Evolutionary conservation across 2,888 invertebrate species (phyloP).

Genomic region (Anagyrus pseudococci): DNA sequence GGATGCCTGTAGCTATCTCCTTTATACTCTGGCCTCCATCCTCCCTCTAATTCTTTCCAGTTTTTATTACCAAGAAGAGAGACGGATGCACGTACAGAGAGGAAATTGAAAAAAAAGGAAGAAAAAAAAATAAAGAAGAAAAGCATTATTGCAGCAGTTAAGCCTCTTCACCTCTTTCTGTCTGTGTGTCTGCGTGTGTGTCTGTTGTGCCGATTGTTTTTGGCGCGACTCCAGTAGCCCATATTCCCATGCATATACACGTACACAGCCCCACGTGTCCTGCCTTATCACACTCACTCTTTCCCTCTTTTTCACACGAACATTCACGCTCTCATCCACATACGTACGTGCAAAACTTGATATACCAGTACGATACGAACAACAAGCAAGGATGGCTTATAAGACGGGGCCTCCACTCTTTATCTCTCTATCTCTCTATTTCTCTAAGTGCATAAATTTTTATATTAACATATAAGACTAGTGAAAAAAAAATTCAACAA

Average conservation of each 20-base stretch:
- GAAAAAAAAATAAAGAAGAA: background rate
- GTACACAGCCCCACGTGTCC: background rate
- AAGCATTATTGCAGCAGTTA: constrained; percentile 26
- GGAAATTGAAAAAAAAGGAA: constrained; percentile 9
- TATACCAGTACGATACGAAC: background rate
- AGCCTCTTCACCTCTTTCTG: constrained; percentile 12
- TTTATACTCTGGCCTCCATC: background rate
- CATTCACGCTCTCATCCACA: background rate
- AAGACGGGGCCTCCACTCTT: constrained; percentile 21
- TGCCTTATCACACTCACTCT: background rate
- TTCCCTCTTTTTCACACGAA: no score
- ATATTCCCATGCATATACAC: background rate
- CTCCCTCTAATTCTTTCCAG: background rate
- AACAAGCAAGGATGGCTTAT: background rate
- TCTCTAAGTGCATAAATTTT: background rate
- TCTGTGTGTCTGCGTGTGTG: constrained; percentile 14
- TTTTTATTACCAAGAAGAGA: no score
- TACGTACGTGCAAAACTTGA: background rate
- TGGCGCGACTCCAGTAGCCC: constrained; percentile 25
- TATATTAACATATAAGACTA: constrained; percentile 1
- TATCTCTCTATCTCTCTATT: background rate
- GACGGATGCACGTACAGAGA: background rate
- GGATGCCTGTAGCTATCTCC: no score
- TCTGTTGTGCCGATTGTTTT: constrained; percentile 32
- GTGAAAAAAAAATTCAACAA: no score